Evolutionary conservation across 2,888 invertebrate species (phyloP).

Genomic region (Fabriciana adippe): DNA sequence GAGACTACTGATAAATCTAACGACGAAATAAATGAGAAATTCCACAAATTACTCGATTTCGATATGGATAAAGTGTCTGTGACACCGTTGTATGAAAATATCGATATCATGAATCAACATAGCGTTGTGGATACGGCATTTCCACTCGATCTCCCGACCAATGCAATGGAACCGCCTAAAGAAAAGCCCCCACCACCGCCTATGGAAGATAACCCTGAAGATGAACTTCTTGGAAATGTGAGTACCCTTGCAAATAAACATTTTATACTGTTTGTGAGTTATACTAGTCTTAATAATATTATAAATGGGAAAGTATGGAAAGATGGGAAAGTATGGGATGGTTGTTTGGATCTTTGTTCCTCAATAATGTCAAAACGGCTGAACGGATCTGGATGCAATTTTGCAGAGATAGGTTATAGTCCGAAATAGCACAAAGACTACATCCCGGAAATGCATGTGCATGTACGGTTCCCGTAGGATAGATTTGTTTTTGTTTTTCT

Average conservation of each 20-base stretch:
- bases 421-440: too few species aligned
- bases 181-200: constrained; percentile 94
- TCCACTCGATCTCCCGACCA: constrained; percentile 82
- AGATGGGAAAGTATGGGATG: too few species aligned
- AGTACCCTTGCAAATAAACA: constrained; percentile 46
- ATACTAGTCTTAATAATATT: too few species aligned
- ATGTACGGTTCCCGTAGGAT: too few species aligned
- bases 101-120: constrained; percentile 81
- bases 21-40: constrained; percentile 41
- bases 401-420: too few species aligned
- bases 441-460: too few species aligned
- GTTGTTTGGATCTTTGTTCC: too few species aligned
- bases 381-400: too few species aligned
- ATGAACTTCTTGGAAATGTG: constrained; percentile 76
- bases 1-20: constrained; percentile 64
- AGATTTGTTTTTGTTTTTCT: too few species aligned
- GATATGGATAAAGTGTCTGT: constrained; percentile 66
- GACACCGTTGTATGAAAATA: constrained; percentile 84
- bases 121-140: constrained; percentile 65
- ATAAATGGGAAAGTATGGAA: too few species aligned
- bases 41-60: constrained; percentile 52
- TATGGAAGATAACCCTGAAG: constrained; percentile 72
- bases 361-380: too few species aligned
- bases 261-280: not conserved
- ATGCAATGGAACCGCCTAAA: constrained; percentile 88